Percentiles rank a stretch among this genome's conserved stretches.
Conservation (phyloP, 2,113 vertebrate genomes). For the Rattus rattus region DNA sequence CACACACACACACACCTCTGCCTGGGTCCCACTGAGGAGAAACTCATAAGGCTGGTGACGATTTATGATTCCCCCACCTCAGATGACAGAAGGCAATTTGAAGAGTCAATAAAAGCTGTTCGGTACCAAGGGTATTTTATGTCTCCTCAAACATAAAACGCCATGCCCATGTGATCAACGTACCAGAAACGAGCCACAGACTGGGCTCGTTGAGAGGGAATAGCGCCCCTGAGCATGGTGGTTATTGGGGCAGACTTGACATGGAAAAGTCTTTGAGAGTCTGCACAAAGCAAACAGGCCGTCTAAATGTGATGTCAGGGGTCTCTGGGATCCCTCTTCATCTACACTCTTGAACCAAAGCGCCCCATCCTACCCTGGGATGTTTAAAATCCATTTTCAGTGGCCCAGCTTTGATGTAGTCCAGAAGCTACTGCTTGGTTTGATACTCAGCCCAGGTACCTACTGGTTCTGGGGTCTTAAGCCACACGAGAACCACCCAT, state of each 20-base stretch:
- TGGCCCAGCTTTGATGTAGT: not conserved
- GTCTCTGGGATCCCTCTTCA: not conserved
- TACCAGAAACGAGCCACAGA: conserved; percentile 71
- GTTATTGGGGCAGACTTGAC: not conserved
- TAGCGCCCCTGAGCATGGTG: not conserved
- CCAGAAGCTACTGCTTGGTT: not conserved
- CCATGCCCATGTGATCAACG: conserved; percentile 77
- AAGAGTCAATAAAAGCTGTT: conserved; percentile 86
- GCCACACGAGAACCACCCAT: not conserved
- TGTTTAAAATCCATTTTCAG: conserved; percentile 36
- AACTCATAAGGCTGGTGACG: conserved; percentile 79
- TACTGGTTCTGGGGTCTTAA: not conserved
- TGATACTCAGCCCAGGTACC: not conserved
- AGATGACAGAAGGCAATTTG: conserved; percentile 82
- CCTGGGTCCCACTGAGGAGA: conserved; percentile 27
- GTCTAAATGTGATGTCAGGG: not conserved
- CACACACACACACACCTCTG: not conserved
- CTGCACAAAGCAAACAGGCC: not conserved
- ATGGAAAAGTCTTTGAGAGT: not conserved
- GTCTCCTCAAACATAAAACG: conserved; percentile 84
- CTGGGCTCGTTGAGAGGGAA: conserved; percentile 56
- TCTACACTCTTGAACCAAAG: not conserved
- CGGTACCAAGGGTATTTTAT: conserved; percentile 80
- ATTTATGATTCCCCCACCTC: conserved; percentile 82
- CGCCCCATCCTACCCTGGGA: not conserved